Evolutionary conservation across 2,888 invertebrate genomes (phyloP).

Genomic region (Parasteatoda lunata): DNA sequence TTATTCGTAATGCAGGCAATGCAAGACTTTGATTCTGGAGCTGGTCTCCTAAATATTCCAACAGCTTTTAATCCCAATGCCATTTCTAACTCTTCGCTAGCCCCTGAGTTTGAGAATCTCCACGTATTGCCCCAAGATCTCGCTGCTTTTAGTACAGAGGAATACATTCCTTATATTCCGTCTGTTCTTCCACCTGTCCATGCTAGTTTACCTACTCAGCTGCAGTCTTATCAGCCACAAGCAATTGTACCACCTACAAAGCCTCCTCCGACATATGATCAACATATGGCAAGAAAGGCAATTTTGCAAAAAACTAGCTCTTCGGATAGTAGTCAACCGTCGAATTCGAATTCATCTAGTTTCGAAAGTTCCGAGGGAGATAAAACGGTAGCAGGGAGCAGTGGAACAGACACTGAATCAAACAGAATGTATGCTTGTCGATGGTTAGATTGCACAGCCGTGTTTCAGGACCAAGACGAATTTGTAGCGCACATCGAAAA

Average conservation of each 20-base stretch:
- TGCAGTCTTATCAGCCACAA: background rate
- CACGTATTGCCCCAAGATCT: conserved; percentile 56
- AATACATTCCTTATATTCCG: conserved; percentile 33
- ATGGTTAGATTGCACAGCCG: conserved; percentile 61
- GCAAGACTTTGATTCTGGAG: conserved; percentile 64
- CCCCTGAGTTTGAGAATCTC: conserved; percentile 52
- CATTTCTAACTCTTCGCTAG: conserved; percentile 10
- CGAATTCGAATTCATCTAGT: conserved; percentile 59
- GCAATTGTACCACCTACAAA: conserved; percentile 9
- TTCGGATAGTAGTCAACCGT: conserved; percentile 64
- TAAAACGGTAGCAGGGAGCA: conserved; percentile 44
- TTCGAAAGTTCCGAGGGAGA: conserved; percentile 68
- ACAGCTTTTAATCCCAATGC: background rate
- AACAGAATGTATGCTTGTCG: conserved; percentile 59
- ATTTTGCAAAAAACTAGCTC: conserved; percentile 56
- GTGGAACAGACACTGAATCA: conserved; percentile 60
- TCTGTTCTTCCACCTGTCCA: conserved; percentile 53
- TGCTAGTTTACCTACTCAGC: conserved; percentile 11
- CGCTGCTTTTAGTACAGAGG: conserved; percentile 50
- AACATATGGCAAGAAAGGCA: conserved; percentile 69
- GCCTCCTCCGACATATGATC: conserved; percentile 69
- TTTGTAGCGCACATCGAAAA: conserved; percentile 86
- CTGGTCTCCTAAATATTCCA: background rate
- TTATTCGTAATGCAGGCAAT: conserved; percentile 62
- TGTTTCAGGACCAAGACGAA: conserved; percentile 66